Evolutionary conservation across 2,888 invertebrate genomes (phyloP).

Genomic region (Ectemnius cavifrons): DNA sequence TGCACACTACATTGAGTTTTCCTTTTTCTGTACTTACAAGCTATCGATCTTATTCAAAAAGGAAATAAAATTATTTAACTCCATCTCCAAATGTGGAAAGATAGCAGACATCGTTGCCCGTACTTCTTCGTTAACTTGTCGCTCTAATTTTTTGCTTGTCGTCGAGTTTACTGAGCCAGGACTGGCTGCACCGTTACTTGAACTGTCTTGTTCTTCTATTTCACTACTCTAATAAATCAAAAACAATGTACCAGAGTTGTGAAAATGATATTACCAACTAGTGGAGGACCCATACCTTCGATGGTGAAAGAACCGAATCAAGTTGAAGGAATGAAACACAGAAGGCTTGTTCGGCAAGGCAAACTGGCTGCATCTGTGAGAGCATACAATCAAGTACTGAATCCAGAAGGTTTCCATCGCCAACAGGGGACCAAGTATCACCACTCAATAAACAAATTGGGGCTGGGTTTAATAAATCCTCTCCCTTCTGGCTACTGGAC

Average conservation of each 20-base stretch:
- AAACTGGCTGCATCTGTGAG: conserved; percentile 92
- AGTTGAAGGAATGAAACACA: conserved; percentile 95
- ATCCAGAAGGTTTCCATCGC: conserved; percentile 78
- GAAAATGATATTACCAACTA: background rate
- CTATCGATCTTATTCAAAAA: conserved; percentile 93
- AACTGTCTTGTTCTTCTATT: conserved; percentile 67
- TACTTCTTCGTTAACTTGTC: conserved; percentile 88
- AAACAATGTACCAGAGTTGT: no score
- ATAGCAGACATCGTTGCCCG: conserved; percentile 92
- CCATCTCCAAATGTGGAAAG: conserved; percentile 92
- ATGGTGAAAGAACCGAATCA: conserved; percentile 79
- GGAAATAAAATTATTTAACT: conserved; percentile 90
- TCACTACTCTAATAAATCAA: conserved; percentile 57
- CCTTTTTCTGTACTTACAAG: conserved; percentile 83
- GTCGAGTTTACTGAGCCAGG: conserved; percentile 72
- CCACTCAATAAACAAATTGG: conserved; percentile 73
- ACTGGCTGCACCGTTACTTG: conserved; percentile 70
- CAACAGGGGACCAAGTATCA: conserved; percentile 73
- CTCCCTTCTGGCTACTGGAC: conserved; percentile 70
- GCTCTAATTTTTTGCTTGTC: conserved; percentile 81
- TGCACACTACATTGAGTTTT: no score
- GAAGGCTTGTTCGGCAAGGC: conserved; percentile 96
- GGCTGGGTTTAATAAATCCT: conserved; percentile 71
- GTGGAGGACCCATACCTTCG: conserved; percentile 59
- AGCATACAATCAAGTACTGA: conserved; percentile 91